phyloP scores from a whole-genome alignment of 2,797 vertebrate species.

The Pristis pectinata region DNA sequence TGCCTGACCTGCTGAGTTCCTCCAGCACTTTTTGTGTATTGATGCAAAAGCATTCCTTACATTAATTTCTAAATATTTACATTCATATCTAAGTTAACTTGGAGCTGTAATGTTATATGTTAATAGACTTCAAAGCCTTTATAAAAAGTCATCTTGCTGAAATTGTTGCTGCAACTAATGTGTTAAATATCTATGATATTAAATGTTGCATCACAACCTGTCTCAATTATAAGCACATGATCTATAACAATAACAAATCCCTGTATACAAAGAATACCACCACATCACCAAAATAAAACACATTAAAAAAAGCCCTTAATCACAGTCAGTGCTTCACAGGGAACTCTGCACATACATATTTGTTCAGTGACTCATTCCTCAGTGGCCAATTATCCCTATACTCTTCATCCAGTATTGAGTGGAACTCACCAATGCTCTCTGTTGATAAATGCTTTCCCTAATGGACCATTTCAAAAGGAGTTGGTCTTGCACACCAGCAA shows the following conservation, averaged over 20 bases:
- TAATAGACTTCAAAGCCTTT: neutral
- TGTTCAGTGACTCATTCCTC: constrained; percentile 19
- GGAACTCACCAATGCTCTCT: neutral
- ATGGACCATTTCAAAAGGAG: neutral
- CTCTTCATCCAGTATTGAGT: neutral
- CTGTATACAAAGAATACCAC: neutral
- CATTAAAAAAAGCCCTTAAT: constrained; percentile 1
- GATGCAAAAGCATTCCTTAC: neutral
- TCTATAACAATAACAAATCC: neutral
- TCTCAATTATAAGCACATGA: constrained; percentile 5
- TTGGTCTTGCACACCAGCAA: neutral
- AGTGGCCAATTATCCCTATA: neutral
- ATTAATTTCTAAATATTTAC: neutral
- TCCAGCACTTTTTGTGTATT: no score
- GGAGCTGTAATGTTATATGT: neutral
- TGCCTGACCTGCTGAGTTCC: no score
- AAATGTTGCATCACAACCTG: neutral
- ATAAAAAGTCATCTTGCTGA: neutral
- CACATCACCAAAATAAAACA: neutral
- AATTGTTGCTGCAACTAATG: neutral
- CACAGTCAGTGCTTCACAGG: neutral
- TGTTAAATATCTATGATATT: neutral
- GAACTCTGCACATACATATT: neutral
- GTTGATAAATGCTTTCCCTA: neutral
- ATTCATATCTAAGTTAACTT: no score